These are phyloP conservation scores for Rissa tridactyla DNA, from an alignment of 2,113 vertebrate genomes.

Conservation along the genomic window DNA sequence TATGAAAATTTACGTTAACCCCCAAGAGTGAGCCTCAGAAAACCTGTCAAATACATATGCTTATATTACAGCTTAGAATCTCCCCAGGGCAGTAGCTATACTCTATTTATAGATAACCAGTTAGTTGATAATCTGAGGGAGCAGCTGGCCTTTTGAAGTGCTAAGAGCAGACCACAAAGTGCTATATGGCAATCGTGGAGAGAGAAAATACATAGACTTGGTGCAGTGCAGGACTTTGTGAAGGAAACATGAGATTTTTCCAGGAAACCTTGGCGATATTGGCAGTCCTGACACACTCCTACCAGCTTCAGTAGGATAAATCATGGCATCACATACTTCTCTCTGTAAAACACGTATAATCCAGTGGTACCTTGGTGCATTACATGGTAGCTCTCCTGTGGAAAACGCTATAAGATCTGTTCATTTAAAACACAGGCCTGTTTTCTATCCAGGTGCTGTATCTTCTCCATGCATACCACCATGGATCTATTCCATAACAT, in stretches of 20 bases:
- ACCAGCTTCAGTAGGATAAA: not conserved
- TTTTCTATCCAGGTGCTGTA: not conserved
- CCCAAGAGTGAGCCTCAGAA: not conserved
- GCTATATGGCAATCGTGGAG: not conserved
- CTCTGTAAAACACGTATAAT: not conserved
- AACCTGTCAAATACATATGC: not conserved
- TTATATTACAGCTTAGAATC: not conserved
- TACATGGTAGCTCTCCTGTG: not conserved
- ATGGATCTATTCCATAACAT: not conserved
- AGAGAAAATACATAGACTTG: not conserved
- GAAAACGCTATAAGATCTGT: not conserved
- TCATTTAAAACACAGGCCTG: not conserved
- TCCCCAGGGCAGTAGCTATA: not conserved
- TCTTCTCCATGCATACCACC: not conserved
- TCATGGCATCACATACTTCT: not conserved
- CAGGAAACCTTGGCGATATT: not conserved
- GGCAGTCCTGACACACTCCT: not conserved
- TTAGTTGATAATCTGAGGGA: not conserved
- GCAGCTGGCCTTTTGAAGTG: constrained; percentile 20
- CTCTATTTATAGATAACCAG: constrained; percentile 6
- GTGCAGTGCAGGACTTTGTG: not conserved
- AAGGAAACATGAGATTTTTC: not conserved
- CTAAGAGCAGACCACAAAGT: not conserved
- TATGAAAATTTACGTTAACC: not conserved
- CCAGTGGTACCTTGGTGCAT: not conserved